Evolutionary conservation across 2,797 vertebrate genomes (phyloP).

Genomic region (Protosalanx chinensis): DNA sequence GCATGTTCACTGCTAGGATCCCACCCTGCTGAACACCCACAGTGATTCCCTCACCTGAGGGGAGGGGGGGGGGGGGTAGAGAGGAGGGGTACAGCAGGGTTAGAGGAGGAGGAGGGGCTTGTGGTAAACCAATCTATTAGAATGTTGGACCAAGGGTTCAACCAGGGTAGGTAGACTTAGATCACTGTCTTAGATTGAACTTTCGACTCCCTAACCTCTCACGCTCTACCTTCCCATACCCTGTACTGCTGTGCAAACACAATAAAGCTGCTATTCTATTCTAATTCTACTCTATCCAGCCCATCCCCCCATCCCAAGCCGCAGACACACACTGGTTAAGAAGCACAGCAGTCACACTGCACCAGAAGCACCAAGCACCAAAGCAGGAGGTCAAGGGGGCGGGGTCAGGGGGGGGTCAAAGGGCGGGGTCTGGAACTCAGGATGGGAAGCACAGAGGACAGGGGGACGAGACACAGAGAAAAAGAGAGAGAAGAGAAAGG

Average conservation of each 20-base stretch:
- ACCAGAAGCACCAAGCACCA: conserved; percentile 63
- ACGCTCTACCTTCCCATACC: no score
- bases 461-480: conserved; percentile 18
- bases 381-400: conserved; percentile 53
- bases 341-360: conserved; percentile 65
- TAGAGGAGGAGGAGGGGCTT: neutral
- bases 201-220: no score
- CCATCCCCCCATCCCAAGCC: no score
- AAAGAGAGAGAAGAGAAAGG: no score
- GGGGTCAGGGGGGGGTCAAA: conserved; percentile 23
- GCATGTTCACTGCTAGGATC: conserved; percentile 4
- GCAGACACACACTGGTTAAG: conserved; percentile 57
- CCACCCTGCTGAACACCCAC: conserved; percentile 4
- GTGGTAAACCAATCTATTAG: neutral
- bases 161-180: neutral
- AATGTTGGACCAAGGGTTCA: no score
- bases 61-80: conserved; percentile 1
- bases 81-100: neutral
- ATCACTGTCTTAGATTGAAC: neutral
- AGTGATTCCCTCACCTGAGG: conserved; percentile 17
- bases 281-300: no score
- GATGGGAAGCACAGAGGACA: conserved; percentile 32
- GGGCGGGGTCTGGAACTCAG: conserved; percentile 26
- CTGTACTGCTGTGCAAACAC: no score
- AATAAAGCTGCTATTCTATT: no score